Percentiles rank a stretch among this genome's conserved stretches.
phyloP scores from a whole-genome alignment of 2,888 invertebrate species.

The Apoda limacodes region DNA sequence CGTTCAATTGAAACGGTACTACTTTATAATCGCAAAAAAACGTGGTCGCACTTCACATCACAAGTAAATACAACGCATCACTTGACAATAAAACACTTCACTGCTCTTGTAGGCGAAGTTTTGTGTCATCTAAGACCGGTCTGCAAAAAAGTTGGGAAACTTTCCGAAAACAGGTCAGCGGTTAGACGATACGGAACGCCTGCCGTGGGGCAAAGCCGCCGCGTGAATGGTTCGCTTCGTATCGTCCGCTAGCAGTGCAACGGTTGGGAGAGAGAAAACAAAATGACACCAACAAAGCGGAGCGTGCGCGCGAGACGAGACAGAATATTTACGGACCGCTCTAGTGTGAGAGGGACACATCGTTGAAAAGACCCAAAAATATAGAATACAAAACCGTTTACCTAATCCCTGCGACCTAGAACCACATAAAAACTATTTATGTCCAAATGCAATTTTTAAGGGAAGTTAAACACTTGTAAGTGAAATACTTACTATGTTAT shows the following conservation, averaged over 20 bases:
- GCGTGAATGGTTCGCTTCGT: slow-evolving; percentile 48
- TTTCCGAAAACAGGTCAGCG: slow-evolving; percentile 48
- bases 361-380: no score
- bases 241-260: slow-evolving; percentile 14
- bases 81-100: slow-evolving; percentile 31
- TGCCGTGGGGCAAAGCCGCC: slow-evolving; percentile 40
- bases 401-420: no score
- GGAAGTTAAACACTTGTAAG: no score
- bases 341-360: slow-evolving; percentile 27
- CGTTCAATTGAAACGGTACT: slow-evolving; percentile 63
- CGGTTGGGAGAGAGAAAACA: slow-evolving; percentile 28
- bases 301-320: slow-evolving; percentile 41
- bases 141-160: slow-evolving; percentile 52
- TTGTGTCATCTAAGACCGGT: slow-evolving; percentile 37
- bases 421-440: no score
- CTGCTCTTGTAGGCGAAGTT: slow-evolving; percentile 30
- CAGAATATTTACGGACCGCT: slow-evolving; percentile 21
- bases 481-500: no score
- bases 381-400: slow-evolving; percentile 36
- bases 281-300: slow-evolving; percentile 37
- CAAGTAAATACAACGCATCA: slow-evolving; percentile 25
- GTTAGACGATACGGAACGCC: slow-evolving; percentile 32
- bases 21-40: slow-evolving; percentile 45
- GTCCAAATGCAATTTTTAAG: no score
- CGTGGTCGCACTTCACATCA: slow-evolving; percentile 39